Evolutionary conservation across 2,797 vertebrate genomes (phyloP), one percentile per base, ranked within the genome.

Genomic region (Hydrolagus colliei): DNA sequence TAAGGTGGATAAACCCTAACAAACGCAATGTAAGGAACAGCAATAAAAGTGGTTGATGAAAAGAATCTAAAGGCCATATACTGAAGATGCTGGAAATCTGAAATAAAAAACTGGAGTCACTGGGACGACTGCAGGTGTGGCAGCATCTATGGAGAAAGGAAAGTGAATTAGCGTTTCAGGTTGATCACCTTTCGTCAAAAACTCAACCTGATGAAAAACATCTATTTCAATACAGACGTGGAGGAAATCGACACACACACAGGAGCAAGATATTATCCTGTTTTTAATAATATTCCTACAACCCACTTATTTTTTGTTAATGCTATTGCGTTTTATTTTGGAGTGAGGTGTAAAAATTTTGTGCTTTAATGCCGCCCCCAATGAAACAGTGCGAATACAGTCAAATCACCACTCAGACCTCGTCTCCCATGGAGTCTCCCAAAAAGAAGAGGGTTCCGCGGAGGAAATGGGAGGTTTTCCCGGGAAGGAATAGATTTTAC

Each of bases 381-480:
- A 96, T 96, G 96, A 95, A 95, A 96, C 97, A 98, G 94, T 97
- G 96, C 92, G 96, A 98, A 92, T 98, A 99, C 93, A 97, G 96
- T 90, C 97, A 97, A 90, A 97, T 98, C 90, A 97, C 96, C 94
- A 98, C 97, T 91, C 96, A 95, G 92, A 97, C 95, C 93, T 97
- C 96, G 87, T 97, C 96, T 87, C 97, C 96, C 88, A 98, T 98
- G 97, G 97, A 98, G 96, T 97, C 97, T 91, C 96, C 96, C 87
- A 96, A 95, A 91, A 96, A 96, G 93, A 97, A 96, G 90, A 97
- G 93, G 93, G 93, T 90, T 88, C 93, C 94, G 16, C 95, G 93
- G 91, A 96, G 93, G 93, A 98, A 97, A 94, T 99, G 97, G 98
- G 95, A 98, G 92, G 93, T 96, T 89, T 98, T 99, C 92, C 97